Conservation (phyloP, 1,140 invertebrate genomes). For the Drosophila trapezifrons region DNA sequence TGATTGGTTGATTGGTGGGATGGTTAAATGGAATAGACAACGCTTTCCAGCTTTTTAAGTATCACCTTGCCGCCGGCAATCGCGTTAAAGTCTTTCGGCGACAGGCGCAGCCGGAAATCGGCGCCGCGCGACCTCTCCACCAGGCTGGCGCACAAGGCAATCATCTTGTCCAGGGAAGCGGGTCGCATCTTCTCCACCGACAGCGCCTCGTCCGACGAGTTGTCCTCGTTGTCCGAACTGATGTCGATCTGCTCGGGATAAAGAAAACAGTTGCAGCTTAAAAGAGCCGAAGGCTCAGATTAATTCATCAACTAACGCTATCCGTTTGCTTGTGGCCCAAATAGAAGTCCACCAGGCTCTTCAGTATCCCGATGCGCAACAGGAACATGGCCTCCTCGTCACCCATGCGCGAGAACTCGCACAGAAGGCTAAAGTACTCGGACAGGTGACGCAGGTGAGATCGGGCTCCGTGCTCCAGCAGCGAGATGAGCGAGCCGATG, state of each 20-base stretch:
- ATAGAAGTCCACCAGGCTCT: conserved; percentile 96
- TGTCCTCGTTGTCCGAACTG: conserved; percentile 92
- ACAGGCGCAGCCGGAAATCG: conserved; percentile 90
- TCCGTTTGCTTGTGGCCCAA: conserved; percentile 89
- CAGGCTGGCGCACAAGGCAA: conserved; percentile 93
- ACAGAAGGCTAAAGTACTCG: conserved; percentile 95
- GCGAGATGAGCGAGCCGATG: conserved; percentile 93
- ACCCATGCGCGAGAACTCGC: conserved; percentile 97
- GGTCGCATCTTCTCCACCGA: conserved; percentile 90
- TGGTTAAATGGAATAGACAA: conserved; percentile 47
- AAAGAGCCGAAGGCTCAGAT: background rate
- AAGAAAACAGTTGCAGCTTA: background rate
- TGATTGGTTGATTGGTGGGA: conserved; percentile 2
- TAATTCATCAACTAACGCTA: conserved; percentile 65
- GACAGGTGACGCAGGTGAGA: conserved; percentile 94
- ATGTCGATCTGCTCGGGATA: conserved; percentile 86
- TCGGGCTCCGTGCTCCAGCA: conserved; percentile 95
- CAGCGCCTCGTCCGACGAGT: conserved; percentile 85
- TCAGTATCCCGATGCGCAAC: conserved; percentile 93
- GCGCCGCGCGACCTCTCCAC: conserved; percentile 94
- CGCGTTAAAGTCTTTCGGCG: conserved; percentile 91
- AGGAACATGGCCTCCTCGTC: conserved; percentile 96
- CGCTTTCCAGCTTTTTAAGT: conserved; percentile 63
- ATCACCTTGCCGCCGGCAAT: conserved; percentile 93
- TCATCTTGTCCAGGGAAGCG: conserved; percentile 97